Evolutionary conservation across 2,113 vertebrate genomes (phyloP).

Genomic region (Dryoscopus gambensis): DNA sequence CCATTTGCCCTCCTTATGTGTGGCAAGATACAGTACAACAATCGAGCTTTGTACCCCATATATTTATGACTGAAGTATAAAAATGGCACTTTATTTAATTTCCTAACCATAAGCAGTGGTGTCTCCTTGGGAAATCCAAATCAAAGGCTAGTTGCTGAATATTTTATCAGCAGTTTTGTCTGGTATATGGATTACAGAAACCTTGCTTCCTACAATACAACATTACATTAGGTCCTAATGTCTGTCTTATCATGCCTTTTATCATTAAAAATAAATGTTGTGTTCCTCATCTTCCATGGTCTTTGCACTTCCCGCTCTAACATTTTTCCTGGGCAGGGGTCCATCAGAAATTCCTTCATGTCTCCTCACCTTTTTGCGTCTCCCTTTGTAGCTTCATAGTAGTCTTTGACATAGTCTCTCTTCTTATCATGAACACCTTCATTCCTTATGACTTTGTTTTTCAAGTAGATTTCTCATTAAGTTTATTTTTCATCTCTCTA

Average conservation of each 20-base stretch:
- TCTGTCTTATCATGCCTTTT: background rate
- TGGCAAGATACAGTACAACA: background rate
- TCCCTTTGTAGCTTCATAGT: background rate
- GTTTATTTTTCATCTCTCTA: background rate
- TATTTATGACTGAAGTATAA: background rate
- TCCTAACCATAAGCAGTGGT: background rate
- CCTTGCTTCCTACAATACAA: background rate
- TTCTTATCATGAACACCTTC: rapidly evolving
- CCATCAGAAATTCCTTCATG: background rate
- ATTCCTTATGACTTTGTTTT: background rate
- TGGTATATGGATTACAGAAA: background rate
- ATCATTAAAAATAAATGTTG: background rate
- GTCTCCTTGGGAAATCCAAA: background rate
- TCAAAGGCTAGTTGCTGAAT: background rate
- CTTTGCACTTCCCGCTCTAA: background rate
- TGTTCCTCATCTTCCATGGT: background rate
- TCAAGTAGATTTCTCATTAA: background rate
- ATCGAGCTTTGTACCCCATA: background rate
- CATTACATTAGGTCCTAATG: background rate
- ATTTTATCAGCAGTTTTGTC: conserved; percentile 6
- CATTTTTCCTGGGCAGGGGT: background rate
- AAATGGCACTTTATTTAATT: background rate
- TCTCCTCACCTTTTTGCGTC: background rate
- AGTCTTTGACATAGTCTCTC: background rate
- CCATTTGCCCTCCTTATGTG: background rate